These are phyloP conservation scores for Rhinatrema bivittatum DNA, from an alignment of 2,797 vertebrate species.

Conservation along the genomic window DNA sequence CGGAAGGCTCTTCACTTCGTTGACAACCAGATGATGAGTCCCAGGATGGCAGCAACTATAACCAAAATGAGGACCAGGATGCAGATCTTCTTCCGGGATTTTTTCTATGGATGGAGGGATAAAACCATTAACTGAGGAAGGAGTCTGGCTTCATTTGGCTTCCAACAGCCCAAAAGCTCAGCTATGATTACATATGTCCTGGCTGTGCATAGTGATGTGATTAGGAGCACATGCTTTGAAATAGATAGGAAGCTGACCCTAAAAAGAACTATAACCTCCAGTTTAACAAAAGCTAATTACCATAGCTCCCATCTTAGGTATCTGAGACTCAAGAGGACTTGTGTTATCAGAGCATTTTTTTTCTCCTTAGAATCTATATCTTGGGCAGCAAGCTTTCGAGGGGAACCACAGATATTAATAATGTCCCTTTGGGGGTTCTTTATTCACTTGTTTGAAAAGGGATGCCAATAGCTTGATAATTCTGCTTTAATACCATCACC, in stretches of 20 bases:
- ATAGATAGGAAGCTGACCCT: too few species aligned
- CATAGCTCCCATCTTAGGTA: too few species aligned
- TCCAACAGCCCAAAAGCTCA: slow-evolving; percentile 3
- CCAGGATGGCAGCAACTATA: slow-evolving; percentile 57
- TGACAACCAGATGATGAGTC: slow-evolving; percentile 60
- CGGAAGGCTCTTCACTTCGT: slow-evolving; percentile 44
- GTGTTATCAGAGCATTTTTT: too few species aligned
- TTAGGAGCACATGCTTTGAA: not conserved
- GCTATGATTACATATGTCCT: not conserved
- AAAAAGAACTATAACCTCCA: too few species aligned
- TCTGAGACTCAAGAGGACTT: too few species aligned
- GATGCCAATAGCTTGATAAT: too few species aligned
- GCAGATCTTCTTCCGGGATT: slow-evolving; percentile 95
- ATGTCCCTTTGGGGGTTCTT: too few species aligned
- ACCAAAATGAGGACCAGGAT: slow-evolving; percentile 75
- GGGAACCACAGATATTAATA: too few species aligned
- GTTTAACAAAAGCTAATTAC: too few species aligned
- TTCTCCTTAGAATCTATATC: not conserved
- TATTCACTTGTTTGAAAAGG: too few species aligned
- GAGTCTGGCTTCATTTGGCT: not conserved
- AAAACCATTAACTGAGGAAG: slow-evolving; percentile 30
- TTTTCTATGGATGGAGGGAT: slow-evolving; percentile 69
- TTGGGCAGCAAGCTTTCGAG: too few species aligned
- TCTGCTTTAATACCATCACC: too few species aligned
- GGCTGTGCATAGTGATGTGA: not conserved